Conservation (phyloP, 2,888 invertebrate genomes). For the Aspidiotus rigidus region DNA sequence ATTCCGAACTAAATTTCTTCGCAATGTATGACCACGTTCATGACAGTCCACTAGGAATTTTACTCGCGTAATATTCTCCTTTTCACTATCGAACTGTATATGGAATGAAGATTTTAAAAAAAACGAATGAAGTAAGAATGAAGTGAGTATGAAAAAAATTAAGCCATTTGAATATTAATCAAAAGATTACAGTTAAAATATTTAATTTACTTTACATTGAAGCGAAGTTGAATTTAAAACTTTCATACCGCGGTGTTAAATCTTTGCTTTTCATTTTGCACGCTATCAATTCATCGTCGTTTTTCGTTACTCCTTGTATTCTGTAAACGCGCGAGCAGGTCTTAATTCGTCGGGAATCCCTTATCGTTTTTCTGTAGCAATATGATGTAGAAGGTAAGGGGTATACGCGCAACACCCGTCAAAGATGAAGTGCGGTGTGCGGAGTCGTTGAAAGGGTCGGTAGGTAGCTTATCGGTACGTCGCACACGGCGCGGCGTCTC, state of each 20-base stretch:
- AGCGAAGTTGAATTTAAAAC: conserved; percentile 31
- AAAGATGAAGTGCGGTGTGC: conserved; percentile 8
- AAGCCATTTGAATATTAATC: conserved; percentile 31
- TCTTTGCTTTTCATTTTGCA: conserved; percentile 21
- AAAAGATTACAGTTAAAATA: conserved; percentile 30
- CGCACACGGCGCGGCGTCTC: conserved; percentile 32
- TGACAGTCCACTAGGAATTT: no score
- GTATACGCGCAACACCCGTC: conserved; percentile 8
- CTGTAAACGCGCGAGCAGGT: conserved; percentile 16
- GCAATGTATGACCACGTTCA: no score
- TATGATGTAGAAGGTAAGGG: conserved; percentile 27
- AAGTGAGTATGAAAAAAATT: conserved; percentile 13
- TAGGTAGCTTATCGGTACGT: conserved; percentile 30
- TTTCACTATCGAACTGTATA: no score
- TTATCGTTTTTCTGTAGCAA: conserved; percentile 31
- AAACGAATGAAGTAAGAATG: background rate
- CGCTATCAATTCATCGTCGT: conserved; percentile 30
- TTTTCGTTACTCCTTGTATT: conserved; percentile 19
- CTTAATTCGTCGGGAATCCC: conserved; percentile 31
- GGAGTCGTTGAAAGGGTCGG: conserved; percentile 22
- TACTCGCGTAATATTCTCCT: no score
- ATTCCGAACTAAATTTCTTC: no score
- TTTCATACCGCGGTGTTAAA: conserved; percentile 25
- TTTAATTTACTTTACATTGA: conserved; percentile 30
- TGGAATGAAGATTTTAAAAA: no score